A percentile compares a stretch with the other conserved stretches of the same genome.
phyloP scores from a whole-genome alignment of 30 jellyfish, hydroid and myxozoan genomes.

The Clytia hemisphaerica region DNA sequence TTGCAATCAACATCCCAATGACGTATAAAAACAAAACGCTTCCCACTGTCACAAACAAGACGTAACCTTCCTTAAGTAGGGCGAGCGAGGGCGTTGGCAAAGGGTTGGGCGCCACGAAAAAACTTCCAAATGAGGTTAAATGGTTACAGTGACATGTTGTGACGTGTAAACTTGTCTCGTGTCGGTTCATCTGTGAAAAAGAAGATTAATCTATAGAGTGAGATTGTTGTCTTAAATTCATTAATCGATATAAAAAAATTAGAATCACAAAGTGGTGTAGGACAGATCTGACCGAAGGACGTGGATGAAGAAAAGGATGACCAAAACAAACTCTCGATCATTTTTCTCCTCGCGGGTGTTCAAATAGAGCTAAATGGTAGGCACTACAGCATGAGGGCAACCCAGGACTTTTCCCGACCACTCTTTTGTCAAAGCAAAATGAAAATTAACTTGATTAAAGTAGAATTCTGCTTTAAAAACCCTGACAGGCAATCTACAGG shows the following conservation, averaged over 20 bases:
- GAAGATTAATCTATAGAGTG: not conserved
- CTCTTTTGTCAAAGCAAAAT: too few species aligned
- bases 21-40: constrained; percentile 31
- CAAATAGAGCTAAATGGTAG: not conserved
- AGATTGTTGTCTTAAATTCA: too few species aligned
- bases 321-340: too few species aligned
- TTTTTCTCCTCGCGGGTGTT: too few species aligned
- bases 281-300: too few species aligned
- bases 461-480: too few species aligned
- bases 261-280: too few species aligned
- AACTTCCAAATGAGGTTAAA: constrained; percentile 88
- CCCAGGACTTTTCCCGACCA: too few species aligned
- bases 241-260: too few species aligned
- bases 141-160: constrained; percentile 74
- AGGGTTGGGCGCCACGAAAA: constrained; percentile 76
- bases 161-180: constrained; percentile 24
- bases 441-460: too few species aligned
- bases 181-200: constrained; percentile 36
- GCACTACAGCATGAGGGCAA: not conserved
- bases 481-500: not conserved
- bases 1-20: constrained; percentile 66
- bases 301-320: too few species aligned
- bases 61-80: constrained; percentile 71
- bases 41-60: constrained; percentile 50
- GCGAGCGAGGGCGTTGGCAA: constrained; percentile 81